Conservation (phyloP, 2,888 invertebrate species). For the Ernsta delagoae region DNA sequence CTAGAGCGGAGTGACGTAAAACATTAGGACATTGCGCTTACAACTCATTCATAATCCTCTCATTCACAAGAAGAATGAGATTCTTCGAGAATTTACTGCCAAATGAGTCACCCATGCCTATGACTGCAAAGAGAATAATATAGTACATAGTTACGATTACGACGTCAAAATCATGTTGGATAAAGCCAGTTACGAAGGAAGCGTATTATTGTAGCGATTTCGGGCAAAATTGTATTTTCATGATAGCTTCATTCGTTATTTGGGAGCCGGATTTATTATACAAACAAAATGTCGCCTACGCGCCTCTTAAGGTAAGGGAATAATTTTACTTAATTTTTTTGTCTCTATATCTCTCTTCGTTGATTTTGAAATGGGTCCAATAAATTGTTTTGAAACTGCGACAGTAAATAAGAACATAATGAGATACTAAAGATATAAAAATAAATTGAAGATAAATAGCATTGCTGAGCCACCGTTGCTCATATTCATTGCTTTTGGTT, state of each 20-base stretch:
- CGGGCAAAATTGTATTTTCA: slow-evolving; percentile 18
- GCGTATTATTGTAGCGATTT: slow-evolving; percentile 9
- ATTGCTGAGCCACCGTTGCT: background rate
- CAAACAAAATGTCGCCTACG: slow-evolving; percentile 30
- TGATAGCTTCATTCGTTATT: slow-evolving; percentile 21
- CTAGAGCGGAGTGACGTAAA: slow-evolving; percentile 8
- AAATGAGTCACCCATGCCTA: slow-evolving; percentile 22
- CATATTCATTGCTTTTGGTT: background rate
- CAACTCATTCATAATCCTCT: slow-evolving; percentile 11
- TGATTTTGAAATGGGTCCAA: slow-evolving; percentile 1
- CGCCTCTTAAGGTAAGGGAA: slow-evolving; percentile 9
- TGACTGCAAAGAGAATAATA: slow-evolving; percentile 2
- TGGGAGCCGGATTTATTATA: slow-evolving; percentile 30
- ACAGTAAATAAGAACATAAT: background rate
- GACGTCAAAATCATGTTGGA: background rate
- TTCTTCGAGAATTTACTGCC: slow-evolving; percentile 22
- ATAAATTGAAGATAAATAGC: background rate
- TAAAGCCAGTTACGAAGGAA: slow-evolving; percentile 7
- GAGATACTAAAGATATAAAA: background rate
- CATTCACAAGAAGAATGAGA: slow-evolving; percentile 12
- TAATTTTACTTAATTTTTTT: background rate
- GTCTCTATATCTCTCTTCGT: background rate
- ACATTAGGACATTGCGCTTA: slow-evolving; percentile 12
- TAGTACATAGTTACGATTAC: too few relatives aligned
- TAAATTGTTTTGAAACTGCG: background rate